Conservation (phyloP, 2,888 invertebrate genomes). For the Seira sanloemensis region DNA sequence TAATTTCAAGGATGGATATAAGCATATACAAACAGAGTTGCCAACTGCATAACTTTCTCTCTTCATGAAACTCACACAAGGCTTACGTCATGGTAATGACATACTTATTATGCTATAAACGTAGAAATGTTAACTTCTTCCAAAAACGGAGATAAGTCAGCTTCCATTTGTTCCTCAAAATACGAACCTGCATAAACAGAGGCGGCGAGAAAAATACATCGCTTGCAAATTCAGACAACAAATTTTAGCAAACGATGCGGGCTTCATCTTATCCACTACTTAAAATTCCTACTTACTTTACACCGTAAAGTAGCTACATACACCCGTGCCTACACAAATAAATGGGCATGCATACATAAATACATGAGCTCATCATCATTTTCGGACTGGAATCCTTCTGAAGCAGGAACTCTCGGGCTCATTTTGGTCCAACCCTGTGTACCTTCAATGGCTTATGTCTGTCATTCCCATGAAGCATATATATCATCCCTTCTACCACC, state of each 20-base stretch:
- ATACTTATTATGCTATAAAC: not conserved
- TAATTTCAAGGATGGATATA: too few species aligned
- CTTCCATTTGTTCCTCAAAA: not conserved
- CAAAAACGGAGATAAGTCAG: not conserved
- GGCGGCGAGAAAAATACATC: not conserved
- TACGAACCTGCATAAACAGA: not conserved
- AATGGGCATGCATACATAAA: too few species aligned
- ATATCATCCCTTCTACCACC: not conserved
- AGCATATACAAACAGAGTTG: too few species aligned
- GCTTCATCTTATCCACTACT: not conserved
- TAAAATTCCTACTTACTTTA: not conserved
- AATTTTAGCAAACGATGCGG: too few species aligned
- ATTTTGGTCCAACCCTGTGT: too few species aligned
- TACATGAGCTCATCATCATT: too few species aligned
- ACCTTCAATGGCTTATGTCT: too few species aligned
- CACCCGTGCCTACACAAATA: too few species aligned
- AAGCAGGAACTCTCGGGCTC: too few species aligned
- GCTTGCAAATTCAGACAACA: not conserved
- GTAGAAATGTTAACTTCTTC: not conserved
- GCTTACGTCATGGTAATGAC: not conserved
- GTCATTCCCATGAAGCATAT: not conserved
- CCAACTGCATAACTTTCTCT: too few species aligned
- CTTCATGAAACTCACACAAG: too few species aligned
- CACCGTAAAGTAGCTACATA: not conserved
- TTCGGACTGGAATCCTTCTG: too few species aligned